Evolutionary conservation across 2,797 vertebrate genomes (phyloP), one percentile per base, ranked within the genome.

Genomic region (Acanthornis magna): DNA sequence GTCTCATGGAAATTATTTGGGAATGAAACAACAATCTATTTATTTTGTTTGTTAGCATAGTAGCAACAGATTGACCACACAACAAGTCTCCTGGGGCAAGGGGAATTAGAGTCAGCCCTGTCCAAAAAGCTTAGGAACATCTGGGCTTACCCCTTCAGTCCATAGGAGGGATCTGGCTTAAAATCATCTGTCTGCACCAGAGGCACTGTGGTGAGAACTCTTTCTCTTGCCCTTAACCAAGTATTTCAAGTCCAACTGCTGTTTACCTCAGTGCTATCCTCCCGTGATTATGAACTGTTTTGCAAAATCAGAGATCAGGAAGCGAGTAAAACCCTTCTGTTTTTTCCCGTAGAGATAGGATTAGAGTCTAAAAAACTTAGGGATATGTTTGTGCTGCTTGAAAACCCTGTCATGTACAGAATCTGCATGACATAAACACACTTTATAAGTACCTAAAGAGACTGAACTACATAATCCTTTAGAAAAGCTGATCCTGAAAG

Each of bases 401-500:
- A 79, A 88, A 93, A 71, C 48, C 9, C 11, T 74, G 4, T 87
- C 23, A 8, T 76, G 30, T 34, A 67, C 57, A 89, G 72, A 45
- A 13, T 18, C 16, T 85, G 42, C 65, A 53, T 71, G 51, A 61
- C 51, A 25, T 51, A 65, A 82, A 36, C 30, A 60, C 0, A 2
- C 27, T 80, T 85, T 60, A 1, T 80, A 72, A 89, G 36, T 65
- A 83, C 57, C 54, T 77, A 48, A 61, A 63, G 65, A 77, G 70
- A 42, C 50, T 62, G 47, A 75, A 43, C 47, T 55, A 25, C 11
- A 18, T 85, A 93, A 95, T 89, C 83, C 38, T 81, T 75, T 68
- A 57, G 45, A 75, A 85, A 85, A 89, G 43, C 27, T 88, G 72
- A 80, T 90, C 54, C 75, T 90, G 79, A 88, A 91, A 93, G 62